phyloP scores from a whole-genome alignment of 92 coral and sea anemone species.

The Pocillopora meandrina region DNA sequence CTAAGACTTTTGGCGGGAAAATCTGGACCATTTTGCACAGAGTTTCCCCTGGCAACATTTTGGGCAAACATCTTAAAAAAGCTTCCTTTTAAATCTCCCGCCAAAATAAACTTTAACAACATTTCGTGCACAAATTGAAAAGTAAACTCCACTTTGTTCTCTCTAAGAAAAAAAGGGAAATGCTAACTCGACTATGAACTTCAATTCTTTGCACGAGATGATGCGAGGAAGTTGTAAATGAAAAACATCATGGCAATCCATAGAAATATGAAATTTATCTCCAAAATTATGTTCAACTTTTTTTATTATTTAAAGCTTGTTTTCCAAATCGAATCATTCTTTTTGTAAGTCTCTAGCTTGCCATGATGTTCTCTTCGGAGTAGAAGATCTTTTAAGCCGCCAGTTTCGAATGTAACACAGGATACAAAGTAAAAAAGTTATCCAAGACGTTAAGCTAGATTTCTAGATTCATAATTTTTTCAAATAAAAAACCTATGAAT shows the following conservation, averaged over 20 bases:
- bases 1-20: slow-evolving; percentile 23
- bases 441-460: not conserved
- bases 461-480: not conserved
- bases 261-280: no score
- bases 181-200: no score
- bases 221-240: not conserved
- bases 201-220: not conserved
- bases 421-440: not conserved
- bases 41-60: slow-evolving; percentile 9
- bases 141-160: not conserved
- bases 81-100: not conserved
- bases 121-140: not conserved
- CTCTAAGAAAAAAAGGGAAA: not conserved
- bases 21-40: slow-evolving; percentile 10
- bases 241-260: no score
- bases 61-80: not conserved
- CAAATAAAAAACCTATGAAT: no score
- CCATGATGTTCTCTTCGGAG: no score
- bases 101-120: not conserved
- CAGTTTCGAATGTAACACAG: not conserved
- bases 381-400: not conserved
- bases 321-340: no score
- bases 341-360: no score
- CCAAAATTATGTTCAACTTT: no score
- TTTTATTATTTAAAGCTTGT: no score